Evolutionary conservation across 2,113 vertebrate genomes (phyloP).

Genomic region (Sphaerodactylus townsendi): DNA sequence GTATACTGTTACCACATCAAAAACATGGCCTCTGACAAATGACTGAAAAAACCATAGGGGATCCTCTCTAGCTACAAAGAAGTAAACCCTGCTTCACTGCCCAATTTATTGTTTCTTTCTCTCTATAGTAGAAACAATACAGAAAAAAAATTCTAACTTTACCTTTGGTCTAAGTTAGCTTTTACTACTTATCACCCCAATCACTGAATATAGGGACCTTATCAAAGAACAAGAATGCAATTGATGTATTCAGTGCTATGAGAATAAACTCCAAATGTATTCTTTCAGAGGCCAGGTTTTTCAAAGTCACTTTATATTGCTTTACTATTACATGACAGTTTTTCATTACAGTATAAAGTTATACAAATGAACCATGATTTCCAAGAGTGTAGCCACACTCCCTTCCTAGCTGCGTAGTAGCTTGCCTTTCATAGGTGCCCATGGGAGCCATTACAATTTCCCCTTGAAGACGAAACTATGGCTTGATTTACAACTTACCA

Average conservation of each 20-base stretch:
- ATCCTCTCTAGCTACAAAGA: constrained; percentile 54
- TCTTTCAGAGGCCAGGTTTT: not conserved
- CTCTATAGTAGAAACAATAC: constrained; percentile 53
- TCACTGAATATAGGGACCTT: constrained; percentile 26
- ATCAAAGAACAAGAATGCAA: constrained; percentile 19
- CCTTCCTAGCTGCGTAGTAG: not conserved
- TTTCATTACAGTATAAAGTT: not conserved
- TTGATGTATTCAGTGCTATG: constrained; percentile 7
- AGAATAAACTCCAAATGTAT: not conserved
- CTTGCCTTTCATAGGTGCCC: not conserved
- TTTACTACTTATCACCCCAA: constrained; percentile 55
- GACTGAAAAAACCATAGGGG: constrained; percentile 64
- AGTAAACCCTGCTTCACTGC: constrained; percentile 50
- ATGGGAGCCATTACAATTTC: not conserved
- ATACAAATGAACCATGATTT: not conserved
- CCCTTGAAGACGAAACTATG: not conserved
- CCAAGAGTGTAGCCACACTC: not conserved
- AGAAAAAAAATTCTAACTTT: constrained; percentile 36
- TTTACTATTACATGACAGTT: constrained; percentile 6
- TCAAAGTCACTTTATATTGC: constrained; percentile 13
- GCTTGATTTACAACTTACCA: not conserved
- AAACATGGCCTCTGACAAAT: constrained; percentile 64
- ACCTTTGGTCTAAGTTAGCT: constrained; percentile 41
- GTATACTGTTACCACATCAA: constrained; percentile 62
- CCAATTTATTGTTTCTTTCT: constrained; percentile 52